phyloP scores from a whole-genome alignment of 2,888 invertebrate species.

The Luperina testacea region DNA sequence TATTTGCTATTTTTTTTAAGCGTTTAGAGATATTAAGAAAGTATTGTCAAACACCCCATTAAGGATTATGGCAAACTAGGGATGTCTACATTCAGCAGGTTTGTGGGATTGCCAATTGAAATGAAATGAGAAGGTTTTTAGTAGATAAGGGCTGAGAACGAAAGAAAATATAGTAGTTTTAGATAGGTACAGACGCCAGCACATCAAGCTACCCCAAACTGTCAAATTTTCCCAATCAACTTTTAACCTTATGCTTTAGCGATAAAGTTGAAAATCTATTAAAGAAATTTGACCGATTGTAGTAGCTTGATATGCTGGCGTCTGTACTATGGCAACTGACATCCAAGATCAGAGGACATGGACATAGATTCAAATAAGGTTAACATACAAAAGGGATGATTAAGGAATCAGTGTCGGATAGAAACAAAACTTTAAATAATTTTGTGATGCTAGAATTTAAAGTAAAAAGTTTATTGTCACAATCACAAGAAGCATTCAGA shows the following conservation, averaged over 20 bases:
- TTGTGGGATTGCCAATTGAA: slow-evolving; percentile 6
- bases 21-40: neutral
- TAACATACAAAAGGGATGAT: too few species aligned
- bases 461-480: too few species aligned
- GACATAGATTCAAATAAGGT: neutral
- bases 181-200: neutral
- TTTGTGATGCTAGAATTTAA: too few species aligned
- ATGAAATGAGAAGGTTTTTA: neutral
- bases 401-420: neutral
- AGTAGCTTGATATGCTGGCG: too few species aligned
- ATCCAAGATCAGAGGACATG: neutral
- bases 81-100: neutral
- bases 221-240: too few species aligned
- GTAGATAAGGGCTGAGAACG: slow-evolving; percentile 7
- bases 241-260: too few species aligned
- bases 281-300: too few species aligned
- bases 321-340: neutral
- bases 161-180: neutral
- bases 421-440: neutral
- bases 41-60: slow-evolving; percentile 34
- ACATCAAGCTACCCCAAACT: too few species aligned
- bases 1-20: too few species aligned
- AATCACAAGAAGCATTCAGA: too few species aligned
- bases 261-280: too few species aligned
- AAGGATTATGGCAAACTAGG: neutral